These are phyloP conservation scores for Heliconius melpomene DNA, from an alignment of 1,140 invertebrate genomes.

Conservation along the genomic window DNA sequence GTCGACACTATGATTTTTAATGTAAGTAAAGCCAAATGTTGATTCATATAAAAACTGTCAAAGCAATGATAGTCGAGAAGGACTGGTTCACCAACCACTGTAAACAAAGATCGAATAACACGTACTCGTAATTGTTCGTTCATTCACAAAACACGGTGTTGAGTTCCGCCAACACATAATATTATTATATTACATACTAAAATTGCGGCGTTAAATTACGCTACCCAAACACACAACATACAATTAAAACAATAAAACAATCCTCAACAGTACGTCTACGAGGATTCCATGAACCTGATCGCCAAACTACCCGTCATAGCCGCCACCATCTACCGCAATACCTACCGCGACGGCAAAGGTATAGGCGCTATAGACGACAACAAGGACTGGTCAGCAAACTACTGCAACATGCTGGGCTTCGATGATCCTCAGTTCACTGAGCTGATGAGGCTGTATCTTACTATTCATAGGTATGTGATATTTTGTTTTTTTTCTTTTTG, in stretches of 20 bases:
- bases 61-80: too few relatives aligned
- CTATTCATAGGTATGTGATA: slow-evolving; percentile 88
- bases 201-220: too few relatives aligned
- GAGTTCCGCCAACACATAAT: too few relatives aligned
- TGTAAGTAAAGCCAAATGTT: too few relatives aligned
- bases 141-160: too few relatives aligned
- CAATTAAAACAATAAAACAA: neutral
- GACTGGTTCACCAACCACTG: too few relatives aligned
- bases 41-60: too few relatives aligned
- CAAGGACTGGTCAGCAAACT: slow-evolving; percentile 98
- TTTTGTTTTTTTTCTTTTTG: neutral
- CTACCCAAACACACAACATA: neutral
- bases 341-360: slow-evolving; percentile 92
- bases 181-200: too few relatives aligned
- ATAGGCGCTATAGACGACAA: slow-evolving; percentile 93
- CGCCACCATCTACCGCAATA: slow-evolving; percentile 96
- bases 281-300: slow-evolving; percentile 98
- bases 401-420: slow-evolving; percentile 95
- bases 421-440: slow-evolving; percentile 94
- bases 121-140: too few relatives aligned
- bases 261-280: slow-evolving; percentile 87
- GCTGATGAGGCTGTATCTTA: slow-evolving; percentile 96
- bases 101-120: too few relatives aligned
- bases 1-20: too few relatives aligned
- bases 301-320: slow-evolving; percentile 97